Base-by-base conservation (phyloP, 2,797 vertebrate genomes). In the Lates japonicus region DNA sequence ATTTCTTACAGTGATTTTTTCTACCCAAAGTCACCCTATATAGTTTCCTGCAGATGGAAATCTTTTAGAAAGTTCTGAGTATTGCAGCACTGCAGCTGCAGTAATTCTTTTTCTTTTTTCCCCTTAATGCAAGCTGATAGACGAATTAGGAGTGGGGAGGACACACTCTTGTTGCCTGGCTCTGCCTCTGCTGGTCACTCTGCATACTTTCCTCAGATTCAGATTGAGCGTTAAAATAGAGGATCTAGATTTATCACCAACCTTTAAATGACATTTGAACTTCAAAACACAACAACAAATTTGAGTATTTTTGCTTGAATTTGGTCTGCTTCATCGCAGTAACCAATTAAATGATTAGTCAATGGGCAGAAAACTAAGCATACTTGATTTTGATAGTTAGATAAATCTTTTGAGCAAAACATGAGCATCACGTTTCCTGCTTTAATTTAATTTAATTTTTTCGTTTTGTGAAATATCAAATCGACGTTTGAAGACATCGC, bases 141-240 rank as follows among this genome's bases (percentile, higher is more conserved):
- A 39, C 29, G 46, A 41, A 57, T 3, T n/a, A 0, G 4, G 5
- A 41, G 20, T 1, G 4, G 55, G 17, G n/a, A 44, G 19, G 25
- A 37, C 1, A 12, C 3, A 0, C 14, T 65, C 12, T 17, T 39
- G 31, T 41, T 86, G 74, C 73, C 0, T 78, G 49, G 57, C 79
- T 9, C 70, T 88, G 93, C 87, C 90, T 90, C 94, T 94, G 75
- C 83, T 92, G 94, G 80, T 14, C 81, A 22, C 37, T 1, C 2
- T 13, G 3, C 19, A 72, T 62, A 82, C 54, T 74, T 39, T n/a
- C n/a, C 73, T 1, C 58, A 3, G 0, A 31, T 35, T 3, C n/a
- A 5, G 1, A 41, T 8, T 51, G n/a, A n/a, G 0, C 1, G n/a
- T 19, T 25, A 10, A 44, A 46, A 65, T 22, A 0, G 60, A 35